A percentile compares a stretch with the other conserved stretches of the same genome.
Conservation (phyloP, 2,113 vertebrate genomes). For the Aspiorhynchus laticeps region DNA sequence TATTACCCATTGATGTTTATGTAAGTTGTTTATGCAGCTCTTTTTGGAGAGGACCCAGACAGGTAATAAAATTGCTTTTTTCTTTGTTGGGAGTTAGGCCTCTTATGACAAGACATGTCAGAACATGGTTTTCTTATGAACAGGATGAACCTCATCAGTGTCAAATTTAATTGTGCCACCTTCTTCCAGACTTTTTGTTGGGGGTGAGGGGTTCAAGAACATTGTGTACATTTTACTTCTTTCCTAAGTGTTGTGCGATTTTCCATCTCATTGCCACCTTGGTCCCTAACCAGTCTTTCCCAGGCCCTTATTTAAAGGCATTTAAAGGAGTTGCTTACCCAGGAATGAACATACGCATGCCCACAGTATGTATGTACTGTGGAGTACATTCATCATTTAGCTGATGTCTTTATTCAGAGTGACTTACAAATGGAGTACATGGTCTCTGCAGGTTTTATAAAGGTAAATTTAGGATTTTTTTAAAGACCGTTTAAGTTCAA, state of each 20-base stretch:
- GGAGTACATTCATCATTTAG: no score
- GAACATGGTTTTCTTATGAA: slow-evolving; percentile 37
- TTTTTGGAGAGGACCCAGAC: slow-evolving; percentile 31
- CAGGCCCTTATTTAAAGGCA: no score
- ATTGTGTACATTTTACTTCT: slow-evolving; percentile 11
- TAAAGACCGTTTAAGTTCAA: no score
- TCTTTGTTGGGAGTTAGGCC: slow-evolving; percentile 9
- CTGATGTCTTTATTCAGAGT: no score
- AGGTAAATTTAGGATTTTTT: no score
- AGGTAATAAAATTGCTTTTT: slow-evolving; percentile 32
- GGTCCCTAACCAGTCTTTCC: no score
- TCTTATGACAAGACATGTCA: slow-evolving; percentile 3
- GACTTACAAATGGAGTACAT: no score
- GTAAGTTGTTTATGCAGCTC: slow-evolving; percentile 19
- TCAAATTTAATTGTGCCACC: not conserved
- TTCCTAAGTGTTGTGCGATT: slow-evolving; percentile 37
- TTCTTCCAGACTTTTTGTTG: not conserved
- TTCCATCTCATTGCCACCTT: slow-evolving; percentile 31
- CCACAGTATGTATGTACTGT: no score
- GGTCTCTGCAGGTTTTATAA: no score
- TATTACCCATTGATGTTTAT: slow-evolving; percentile 9
- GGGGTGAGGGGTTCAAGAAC: slow-evolving; percentile 21
- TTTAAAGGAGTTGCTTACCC: no score
- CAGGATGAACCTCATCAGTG: slow-evolving; percentile 27
- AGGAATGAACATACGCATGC: no score